Conservation (phyloP, 2,888 invertebrate species). For the Clanis bilineata region DNA sequence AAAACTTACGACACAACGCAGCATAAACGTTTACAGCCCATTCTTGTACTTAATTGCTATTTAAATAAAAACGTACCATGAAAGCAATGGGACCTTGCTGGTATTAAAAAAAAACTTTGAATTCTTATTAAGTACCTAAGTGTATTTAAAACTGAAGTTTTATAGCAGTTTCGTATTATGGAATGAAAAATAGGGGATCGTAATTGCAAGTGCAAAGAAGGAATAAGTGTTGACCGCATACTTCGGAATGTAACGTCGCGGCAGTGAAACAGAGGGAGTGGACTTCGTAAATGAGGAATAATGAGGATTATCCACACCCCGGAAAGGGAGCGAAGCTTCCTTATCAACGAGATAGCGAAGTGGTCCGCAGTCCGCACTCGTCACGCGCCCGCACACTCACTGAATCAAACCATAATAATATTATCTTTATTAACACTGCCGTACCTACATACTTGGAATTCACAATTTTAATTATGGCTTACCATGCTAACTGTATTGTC, state of each 20-base stretch:
- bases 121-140: conserved; percentile 53
- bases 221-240: conserved; percentile 24
- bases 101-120: conserved; percentile 51
- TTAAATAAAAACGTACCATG: conserved; percentile 77
- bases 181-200: conserved; percentile 38
- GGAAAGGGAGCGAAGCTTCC: conserved; percentile 52
- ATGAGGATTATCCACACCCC: conserved; percentile 66
- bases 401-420: conserved; percentile 53
- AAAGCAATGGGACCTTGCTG: conserved; percentile 60
- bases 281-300: conserved; percentile 60
- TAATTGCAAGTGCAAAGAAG: conserved; percentile 28
- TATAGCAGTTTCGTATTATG: conserved; percentile 43
- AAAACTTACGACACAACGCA: conserved; percentile 64
- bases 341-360: conserved; percentile 73
- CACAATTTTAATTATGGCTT: conserved; percentile 66
- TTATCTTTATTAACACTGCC: conserved; percentile 70
- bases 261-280: conserved; percentile 21
- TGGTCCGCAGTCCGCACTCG: conserved; percentile 58
- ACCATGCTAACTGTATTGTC: conserved; percentile 53
- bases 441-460: conserved; percentile 48
- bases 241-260: conserved; percentile 33
- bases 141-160: conserved; percentile 49
- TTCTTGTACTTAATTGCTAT: conserved; percentile 79
- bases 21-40: conserved; percentile 76
- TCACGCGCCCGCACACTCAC: conserved; percentile 59